Conservation (phyloP, 2,113 vertebrate genomes). For the Heterochromis multidens region DNA sequence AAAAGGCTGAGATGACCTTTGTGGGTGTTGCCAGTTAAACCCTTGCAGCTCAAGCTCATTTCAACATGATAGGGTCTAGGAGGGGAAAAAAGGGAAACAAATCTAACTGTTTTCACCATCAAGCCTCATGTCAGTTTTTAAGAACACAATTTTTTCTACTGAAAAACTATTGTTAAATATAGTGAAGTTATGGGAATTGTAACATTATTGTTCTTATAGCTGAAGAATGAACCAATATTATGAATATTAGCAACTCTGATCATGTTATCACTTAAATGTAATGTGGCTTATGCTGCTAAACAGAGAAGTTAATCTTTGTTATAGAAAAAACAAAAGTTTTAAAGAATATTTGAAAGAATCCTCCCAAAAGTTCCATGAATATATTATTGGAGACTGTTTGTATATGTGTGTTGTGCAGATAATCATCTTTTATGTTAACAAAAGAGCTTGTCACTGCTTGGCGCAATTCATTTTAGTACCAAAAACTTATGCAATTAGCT, state of each 20-base stretch:
- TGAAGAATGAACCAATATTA: neutral
- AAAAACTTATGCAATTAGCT: slow-evolving; percentile 1
- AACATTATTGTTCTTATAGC: neutral
- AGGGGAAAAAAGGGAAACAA: neutral
- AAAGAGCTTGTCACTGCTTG: neutral
- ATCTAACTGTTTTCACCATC: neutral
- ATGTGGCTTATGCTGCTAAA: neutral
- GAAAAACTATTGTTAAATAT: neutral
- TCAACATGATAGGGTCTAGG: neutral
- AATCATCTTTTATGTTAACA: neutral
- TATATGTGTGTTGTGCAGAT: neutral
- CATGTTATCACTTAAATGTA: neutral
- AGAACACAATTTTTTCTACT: neutral
- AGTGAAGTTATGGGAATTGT: neutral
- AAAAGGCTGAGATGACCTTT: slow-evolving; percentile 44
- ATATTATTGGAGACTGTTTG: neutral
- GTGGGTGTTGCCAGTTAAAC: slow-evolving; percentile 26
- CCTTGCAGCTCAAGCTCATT: slow-evolving; percentile 1
- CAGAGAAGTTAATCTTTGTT: neutral
- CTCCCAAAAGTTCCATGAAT: neutral
- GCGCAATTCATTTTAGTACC: neutral
- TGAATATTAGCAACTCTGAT: neutral
- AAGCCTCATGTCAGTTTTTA: neutral
- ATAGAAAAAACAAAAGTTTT: neutral
- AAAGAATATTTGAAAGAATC: neutral